Evolutionary conservation across 2,797 vertebrate genomes (phyloP).

Genomic region (Psittacula derbiana): DNA sequence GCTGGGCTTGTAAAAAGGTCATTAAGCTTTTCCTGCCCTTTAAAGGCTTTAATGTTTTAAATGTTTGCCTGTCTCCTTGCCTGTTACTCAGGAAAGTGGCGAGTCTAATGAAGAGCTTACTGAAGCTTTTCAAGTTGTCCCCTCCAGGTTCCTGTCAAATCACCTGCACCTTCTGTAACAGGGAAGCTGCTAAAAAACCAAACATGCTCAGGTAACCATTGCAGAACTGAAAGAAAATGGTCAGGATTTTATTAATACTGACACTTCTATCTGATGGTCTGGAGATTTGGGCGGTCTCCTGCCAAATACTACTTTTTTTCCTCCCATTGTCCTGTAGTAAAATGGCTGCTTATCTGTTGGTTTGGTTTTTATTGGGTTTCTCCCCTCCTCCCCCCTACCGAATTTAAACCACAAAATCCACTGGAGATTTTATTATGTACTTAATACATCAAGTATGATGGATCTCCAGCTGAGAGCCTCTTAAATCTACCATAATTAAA

Average conservation of each 20-base stretch:
- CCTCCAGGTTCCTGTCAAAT: background rate
- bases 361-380: background rate
- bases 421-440: background rate
- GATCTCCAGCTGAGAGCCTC: background rate
- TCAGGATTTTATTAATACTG: background rate
- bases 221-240: background rate
- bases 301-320: background rate
- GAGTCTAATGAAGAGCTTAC: background rate
- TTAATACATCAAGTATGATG: background rate
- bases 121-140: background rate
- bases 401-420: background rate
- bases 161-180: background rate
- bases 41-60: background rate
- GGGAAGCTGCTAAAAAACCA: background rate
- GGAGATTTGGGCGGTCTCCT: background rate
- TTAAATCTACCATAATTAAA: background rate
- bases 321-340: background rate
- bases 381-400: background rate
- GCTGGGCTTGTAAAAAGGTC: background rate
- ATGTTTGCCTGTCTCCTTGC: background rate
- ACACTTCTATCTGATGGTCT: background rate
- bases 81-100: background rate
- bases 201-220: background rate
- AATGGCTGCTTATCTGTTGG: background rate
- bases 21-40: background rate